A percentile compares a stretch with the other conserved stretches of the same genome.
Evolutionary conservation across 1,140 invertebrate species (phyloP).

Genomic region (Aphelinus certus): DNA sequence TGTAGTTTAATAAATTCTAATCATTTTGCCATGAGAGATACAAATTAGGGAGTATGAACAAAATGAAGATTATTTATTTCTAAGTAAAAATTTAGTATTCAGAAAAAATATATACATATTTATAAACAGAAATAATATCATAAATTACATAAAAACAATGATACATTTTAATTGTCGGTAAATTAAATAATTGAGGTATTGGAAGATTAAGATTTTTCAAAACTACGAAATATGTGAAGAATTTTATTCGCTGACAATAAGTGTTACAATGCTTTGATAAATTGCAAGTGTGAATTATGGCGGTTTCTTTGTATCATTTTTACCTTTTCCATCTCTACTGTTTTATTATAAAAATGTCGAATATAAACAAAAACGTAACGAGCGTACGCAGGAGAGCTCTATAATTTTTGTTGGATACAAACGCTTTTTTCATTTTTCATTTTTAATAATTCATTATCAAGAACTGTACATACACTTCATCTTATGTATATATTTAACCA

Average conservation of each 20-base stretch:
- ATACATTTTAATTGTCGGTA: no score
- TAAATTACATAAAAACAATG: no score
- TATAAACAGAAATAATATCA: no score
- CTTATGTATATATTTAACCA: constrained; percentile 39
- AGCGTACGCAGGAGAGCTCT: constrained; percentile 40
- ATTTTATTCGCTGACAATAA: constrained; percentile 43
- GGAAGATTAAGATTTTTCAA: no score
- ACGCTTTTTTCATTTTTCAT: constrained; percentile 28
- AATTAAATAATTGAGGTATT: no score
- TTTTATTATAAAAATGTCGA: constrained; percentile 41
- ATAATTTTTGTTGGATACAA: constrained; percentile 36
- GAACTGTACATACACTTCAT: constrained; percentile 38
- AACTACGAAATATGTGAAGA: constrained; percentile 42
- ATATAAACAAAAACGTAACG: constrained; percentile 43
- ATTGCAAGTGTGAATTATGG: constrained; percentile 40
- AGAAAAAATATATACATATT: no score
- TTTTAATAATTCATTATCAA: constrained; percentile 33
- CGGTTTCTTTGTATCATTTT: constrained; percentile 23
- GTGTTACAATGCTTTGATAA: constrained; percentile 39
- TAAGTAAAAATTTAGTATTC: no score
- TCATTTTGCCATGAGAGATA: no score
- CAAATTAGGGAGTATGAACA: no score
- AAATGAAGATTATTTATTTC: no score
- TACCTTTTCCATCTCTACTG: constrained; percentile 34
- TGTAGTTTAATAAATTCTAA: no score